These are phyloP conservation scores for Varecia variegata DNA, from an alignment of 2,797 vertebrate genomes.

Conservation along the genomic window DNA sequence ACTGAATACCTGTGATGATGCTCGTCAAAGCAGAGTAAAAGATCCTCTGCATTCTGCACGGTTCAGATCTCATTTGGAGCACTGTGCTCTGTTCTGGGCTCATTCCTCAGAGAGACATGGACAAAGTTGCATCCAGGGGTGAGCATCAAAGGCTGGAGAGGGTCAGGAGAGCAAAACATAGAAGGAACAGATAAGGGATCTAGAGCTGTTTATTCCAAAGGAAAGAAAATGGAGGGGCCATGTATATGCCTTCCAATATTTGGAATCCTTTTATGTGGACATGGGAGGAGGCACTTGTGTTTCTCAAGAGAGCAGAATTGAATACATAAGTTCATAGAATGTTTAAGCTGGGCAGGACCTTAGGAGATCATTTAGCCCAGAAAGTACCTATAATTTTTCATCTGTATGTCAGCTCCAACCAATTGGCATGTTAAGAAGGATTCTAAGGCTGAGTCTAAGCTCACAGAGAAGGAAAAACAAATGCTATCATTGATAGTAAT, in stretches of 20 bases:
- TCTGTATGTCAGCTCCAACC: not conserved
- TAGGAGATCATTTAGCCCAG: not conserved
- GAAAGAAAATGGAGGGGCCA: not conserved
- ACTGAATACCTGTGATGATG: not conserved
- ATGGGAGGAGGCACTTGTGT: not conserved
- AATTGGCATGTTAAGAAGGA: not conserved
- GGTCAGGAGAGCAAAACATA: not conserved
- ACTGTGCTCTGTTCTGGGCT: not conserved
- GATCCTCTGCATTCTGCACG: not conserved
- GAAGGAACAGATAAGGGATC: not conserved
- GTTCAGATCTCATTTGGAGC: not conserved
- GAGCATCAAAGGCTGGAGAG: not conserved
- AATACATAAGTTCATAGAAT: not conserved
- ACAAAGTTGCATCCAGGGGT: not conserved
- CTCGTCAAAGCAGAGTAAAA: not conserved
- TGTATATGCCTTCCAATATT: not conserved
- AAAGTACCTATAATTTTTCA: not conserved
- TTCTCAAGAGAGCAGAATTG: not conserved
- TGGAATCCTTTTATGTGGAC: not conserved
- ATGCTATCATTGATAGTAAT: not conserved
- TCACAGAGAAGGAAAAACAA: not conserved
- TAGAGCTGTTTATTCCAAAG: not conserved
- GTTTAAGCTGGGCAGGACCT: not conserved
- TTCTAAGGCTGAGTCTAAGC: not conserved
- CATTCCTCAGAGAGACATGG: not conserved